Evolutionary conservation across 2,888 invertebrate genomes (phyloP).

Genomic region (Globia sparganii): DNA sequence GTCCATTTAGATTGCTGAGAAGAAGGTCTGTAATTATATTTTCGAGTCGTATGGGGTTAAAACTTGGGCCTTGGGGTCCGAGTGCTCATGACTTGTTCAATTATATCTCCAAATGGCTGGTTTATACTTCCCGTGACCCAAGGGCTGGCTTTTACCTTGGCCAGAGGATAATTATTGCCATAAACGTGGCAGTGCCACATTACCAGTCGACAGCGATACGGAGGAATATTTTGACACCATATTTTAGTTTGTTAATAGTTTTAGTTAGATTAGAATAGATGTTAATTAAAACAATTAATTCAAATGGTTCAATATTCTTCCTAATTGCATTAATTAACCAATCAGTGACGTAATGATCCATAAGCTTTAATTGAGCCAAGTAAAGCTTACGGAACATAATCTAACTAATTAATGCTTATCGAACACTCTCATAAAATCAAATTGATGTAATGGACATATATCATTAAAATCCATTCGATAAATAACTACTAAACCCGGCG

Average conservation of each 20-base stretch:
- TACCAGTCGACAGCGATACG: not conserved
- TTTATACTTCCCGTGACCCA: not conserved
- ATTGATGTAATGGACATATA: conserved; percentile 47
- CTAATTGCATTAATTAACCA: conserved; percentile 26
- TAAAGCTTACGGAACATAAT: conserved; percentile 42
- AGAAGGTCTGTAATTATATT: too few species aligned
- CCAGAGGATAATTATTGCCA: not conserved
- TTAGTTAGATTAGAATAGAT: too few species aligned
- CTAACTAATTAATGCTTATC: conserved; percentile 53
- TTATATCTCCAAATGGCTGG: not conserved
- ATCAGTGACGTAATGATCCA: conserved; percentile 19
- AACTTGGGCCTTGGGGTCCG: too few species aligned
- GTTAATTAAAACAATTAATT: conserved; percentile 19
- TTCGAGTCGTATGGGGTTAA: not conserved
- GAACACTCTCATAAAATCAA: conserved; percentile 50
- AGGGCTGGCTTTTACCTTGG: not conserved
- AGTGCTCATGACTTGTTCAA: not conserved
- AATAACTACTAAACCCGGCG: conserved; percentile 29
- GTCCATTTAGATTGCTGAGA: too few species aligned
- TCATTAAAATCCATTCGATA: conserved; percentile 49
- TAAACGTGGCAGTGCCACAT: not conserved
- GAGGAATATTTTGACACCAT: not conserved
- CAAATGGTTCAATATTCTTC: conserved; percentile 17
- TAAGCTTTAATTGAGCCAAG: conserved; percentile 37
- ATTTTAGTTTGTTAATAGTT: not conserved